These are phyloP conservation scores for Melanostoma scalare DNA, from an alignment of 2,888 invertebrate genomes.

Conservation along the genomic window DNA sequence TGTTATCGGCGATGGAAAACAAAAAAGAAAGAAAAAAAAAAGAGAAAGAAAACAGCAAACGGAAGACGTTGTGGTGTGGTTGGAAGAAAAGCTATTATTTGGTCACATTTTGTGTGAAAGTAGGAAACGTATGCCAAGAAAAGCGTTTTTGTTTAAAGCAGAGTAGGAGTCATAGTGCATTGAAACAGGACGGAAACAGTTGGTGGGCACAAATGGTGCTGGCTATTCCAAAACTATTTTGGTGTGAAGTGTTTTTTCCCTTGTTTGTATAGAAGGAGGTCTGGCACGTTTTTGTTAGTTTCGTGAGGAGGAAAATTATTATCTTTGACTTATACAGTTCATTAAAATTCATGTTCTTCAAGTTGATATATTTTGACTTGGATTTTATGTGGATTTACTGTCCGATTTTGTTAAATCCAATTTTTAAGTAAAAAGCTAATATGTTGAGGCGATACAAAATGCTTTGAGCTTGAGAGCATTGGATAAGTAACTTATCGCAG, in stretches of 20 bases:
- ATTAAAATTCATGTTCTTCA: too few relatives aligned
- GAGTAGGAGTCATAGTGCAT: slow-evolving; percentile 1
- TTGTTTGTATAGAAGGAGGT: not conserved
- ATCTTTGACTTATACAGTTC: not conserved
- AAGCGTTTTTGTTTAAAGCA: slow-evolving; percentile 13
- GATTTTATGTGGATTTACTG: too few relatives aligned
- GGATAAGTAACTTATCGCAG: too few relatives aligned
- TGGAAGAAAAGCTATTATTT: slow-evolving; percentile 52
- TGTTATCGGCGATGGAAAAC: slow-evolving; percentile 46
- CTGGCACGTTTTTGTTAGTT: not conserved
- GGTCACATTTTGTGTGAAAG: slow-evolving; percentile 69
- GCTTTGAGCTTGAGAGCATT: too few relatives aligned
- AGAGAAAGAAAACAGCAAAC: slow-evolving; percentile 14
- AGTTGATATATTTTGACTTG: too few relatives aligned
- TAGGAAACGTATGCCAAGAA: slow-evolving; percentile 58
- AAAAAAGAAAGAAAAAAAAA: slow-evolving; percentile 31
- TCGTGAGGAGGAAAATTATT: slow-evolving; percentile 1
- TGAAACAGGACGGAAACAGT: slow-evolving; percentile 17
- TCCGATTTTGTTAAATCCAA: too few relatives aligned
- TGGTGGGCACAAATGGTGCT: slow-evolving; percentile 2
- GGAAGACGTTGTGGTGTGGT: slow-evolving; percentile 8
- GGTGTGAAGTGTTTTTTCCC: slow-evolving; percentile 30
- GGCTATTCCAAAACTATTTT: slow-evolving; percentile 45
- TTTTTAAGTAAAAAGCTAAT: too few relatives aligned
- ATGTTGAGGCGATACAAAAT: too few relatives aligned